A percentile compares a stretch with the other conserved stretches of the same genome.
phyloP scores from a whole-genome alignment of 2,888 invertebrate species.

The Lobophora halterata region DNA sequence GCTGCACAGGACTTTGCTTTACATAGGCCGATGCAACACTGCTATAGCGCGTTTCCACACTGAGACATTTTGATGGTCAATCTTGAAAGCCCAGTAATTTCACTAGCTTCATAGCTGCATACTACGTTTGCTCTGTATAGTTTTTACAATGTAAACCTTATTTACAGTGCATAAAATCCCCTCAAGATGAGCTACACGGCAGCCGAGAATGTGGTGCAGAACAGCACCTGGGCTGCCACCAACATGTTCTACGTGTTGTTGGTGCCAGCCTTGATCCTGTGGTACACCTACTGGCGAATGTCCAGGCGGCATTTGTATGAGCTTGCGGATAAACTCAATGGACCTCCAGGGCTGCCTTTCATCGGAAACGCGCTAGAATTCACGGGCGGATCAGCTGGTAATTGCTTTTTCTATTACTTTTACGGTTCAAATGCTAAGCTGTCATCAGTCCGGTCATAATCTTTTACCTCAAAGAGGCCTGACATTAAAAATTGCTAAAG shows the following conservation, averaged over 20 bases:
- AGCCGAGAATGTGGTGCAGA: conserved; percentile 63
- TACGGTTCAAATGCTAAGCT: too few relatives aligned
- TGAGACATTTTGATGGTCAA: too few relatives aligned
- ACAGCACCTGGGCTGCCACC: conserved; percentile 81
- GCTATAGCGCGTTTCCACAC: too few relatives aligned
- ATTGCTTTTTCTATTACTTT: conserved; percentile 20
- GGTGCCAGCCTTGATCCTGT: conserved; percentile 85
- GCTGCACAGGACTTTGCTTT: too few relatives aligned
- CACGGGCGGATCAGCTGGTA: conserved; percentile 86
- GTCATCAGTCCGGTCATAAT: too few relatives aligned
- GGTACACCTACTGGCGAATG: conserved; percentile 88
- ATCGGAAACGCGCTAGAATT: conserved; percentile 89
- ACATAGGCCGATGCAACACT: too few relatives aligned
- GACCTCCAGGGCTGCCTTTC: conserved; percentile 86
- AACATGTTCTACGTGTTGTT: conserved; percentile 87
- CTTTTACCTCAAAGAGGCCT: too few relatives aligned
- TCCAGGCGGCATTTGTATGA: conserved; percentile 86
- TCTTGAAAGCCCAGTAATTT: too few relatives aligned
- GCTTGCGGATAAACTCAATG: conserved; percentile 86
- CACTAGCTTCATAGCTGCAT: too few relatives aligned
- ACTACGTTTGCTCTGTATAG: neutral
- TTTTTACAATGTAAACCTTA: neutral
- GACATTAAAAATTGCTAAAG: too few relatives aligned
- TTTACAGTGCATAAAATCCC: conserved; percentile 12
- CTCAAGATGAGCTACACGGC: conserved; percentile 64